Conservation (phyloP, 2,113 vertebrate genomes). For the Synchiropus splendidus region DNA sequence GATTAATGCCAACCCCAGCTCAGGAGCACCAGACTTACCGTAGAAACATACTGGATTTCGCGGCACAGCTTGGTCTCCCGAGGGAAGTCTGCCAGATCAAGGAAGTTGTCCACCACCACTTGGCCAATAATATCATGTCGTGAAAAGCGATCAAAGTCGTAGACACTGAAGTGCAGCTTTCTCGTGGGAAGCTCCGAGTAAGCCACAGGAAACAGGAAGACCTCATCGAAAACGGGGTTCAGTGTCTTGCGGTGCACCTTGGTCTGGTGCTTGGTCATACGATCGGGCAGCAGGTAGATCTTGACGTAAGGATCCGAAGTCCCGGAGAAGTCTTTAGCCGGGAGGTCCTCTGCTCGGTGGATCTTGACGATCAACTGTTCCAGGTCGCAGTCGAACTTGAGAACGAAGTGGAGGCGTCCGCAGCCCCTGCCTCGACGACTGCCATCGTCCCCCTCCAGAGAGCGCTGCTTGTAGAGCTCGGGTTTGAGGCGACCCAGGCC, state of each 20-base stretch:
- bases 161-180: slow-evolving; percentile 97
- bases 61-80: slow-evolving; percentile 91
- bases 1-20: no score
- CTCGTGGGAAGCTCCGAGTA: slow-evolving; percentile 88
- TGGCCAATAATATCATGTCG: slow-evolving; percentile 96
- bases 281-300: slow-evolving; percentile 94
- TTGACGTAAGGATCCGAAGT: slow-evolving; percentile 98
- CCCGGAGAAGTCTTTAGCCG: slow-evolving; percentile 96
- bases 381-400: slow-evolving; percentile 92
- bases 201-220: slow-evolving; percentile 94
- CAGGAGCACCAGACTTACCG: slow-evolving; percentile 90
- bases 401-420: slow-evolving; percentile 87
- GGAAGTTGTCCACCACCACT: slow-evolving; percentile 96
- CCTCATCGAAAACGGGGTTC: slow-evolving; percentile 95
- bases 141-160: slow-evolving; percentile 97
- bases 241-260: slow-evolving; percentile 98
- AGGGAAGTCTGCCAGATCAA: slow-evolving; percentile 96
- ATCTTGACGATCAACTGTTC: slow-evolving; percentile 98
- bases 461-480: slow-evolving; percentile 94
- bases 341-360: slow-evolving; percentile 90
- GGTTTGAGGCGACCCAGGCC: slow-evolving; percentile 89
- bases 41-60: slow-evolving; percentile 91
- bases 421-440: slow-evolving; percentile 75
- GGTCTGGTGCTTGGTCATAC: slow-evolving; percentile 98
- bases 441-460: slow-evolving; percentile 81